These are phyloP conservation scores for Lochmaea crataegi DNA, from an alignment of 2,888 invertebrate species.

Conservation along the genomic window DNA sequence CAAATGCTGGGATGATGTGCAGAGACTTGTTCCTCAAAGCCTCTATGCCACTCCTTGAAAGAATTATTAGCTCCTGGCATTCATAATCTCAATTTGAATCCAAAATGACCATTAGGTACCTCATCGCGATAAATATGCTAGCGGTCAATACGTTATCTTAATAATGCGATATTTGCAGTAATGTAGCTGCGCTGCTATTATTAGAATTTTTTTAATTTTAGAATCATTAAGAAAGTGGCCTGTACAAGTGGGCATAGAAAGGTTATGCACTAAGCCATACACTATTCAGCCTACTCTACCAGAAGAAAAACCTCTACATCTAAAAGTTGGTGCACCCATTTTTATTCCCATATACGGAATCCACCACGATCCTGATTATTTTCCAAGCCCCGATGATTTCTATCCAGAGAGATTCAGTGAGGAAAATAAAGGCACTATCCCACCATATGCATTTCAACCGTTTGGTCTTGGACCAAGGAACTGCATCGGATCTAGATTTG, in stretches of 20 bases:
- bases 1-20: too few species aligned
- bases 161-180: too few species aligned
- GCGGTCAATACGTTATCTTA: too few species aligned
- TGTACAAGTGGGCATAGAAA: conserved; percentile 65
- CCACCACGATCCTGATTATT: conserved; percentile 63
- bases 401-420: conserved; percentile 60
- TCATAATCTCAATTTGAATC: too few species aligned
- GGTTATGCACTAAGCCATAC: conserved; percentile 66
- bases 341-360: conserved; percentile 60
- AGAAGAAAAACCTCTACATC: conserved; percentile 47
- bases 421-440: conserved; percentile 1
- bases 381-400: conserved; percentile 64
- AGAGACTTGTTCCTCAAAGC: too few species aligned
- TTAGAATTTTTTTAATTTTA: neutral
- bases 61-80: too few species aligned
- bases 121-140: too few species aligned
- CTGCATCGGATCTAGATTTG: conserved; percentile 52
- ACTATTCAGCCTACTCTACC: conserved; percentile 52
- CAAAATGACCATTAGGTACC: too few species aligned
- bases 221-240: conserved; percentile 66
- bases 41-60: too few species aligned
- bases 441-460: conserved; percentile 47
- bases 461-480: conserved; percentile 53
- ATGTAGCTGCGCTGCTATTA: too few species aligned
- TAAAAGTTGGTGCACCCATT: conserved; percentile 55